A percentile compares a stretch with the other conserved stretches of the same genome.
phyloP scores from a whole-genome alignment of 2,797 vertebrate genomes.

The Gallinago solitaria region DNA sequence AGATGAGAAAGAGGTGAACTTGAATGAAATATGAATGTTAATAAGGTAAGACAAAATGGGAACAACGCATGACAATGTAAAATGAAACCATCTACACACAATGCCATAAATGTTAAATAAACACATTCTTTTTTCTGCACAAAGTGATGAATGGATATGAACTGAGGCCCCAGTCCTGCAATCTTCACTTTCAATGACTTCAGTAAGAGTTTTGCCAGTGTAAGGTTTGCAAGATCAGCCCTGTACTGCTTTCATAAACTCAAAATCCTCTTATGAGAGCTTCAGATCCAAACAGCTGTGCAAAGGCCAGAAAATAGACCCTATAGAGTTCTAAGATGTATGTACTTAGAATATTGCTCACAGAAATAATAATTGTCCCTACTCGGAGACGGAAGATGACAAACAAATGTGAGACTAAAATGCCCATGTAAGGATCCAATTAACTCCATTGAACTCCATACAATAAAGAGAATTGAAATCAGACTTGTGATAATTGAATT shows the following conservation, averaged over 20 bases:
- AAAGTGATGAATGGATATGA: slow-evolving; percentile 27
- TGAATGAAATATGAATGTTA: slow-evolving; percentile 78
- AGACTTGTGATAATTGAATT: not conserved
- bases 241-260: slow-evolving; percentile 24
- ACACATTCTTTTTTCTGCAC: slow-evolving; percentile 13
- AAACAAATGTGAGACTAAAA: not conserved
- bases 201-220: slow-evolving; percentile 2
- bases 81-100: slow-evolving; percentile 43
- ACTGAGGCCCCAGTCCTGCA: not conserved
- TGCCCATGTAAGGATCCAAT: not conserved
- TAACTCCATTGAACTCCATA: not conserved
- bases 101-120: slow-evolving; percentile 56
- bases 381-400: not conserved
- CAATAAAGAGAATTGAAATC: slow-evolving; percentile 20
- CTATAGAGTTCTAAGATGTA: not conserved
- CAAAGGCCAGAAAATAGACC: slow-evolving; percentile 2
- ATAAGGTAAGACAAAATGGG: slow-evolving; percentile 73
- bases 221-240: slow-evolving; percentile 19
- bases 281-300: slow-evolving; percentile 1
- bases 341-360: not conserved
- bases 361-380: not conserved
- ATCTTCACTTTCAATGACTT: not conserved
- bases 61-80: slow-evolving; percentile 69
- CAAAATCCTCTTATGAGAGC: slow-evolving; percentile 39
- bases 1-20: slow-evolving; percentile 82